A percentile compares a stretch with the other conserved stretches of the same genome.
Conservation (phyloP, 2,113 vertebrate genomes). For the Apodemus speciosus region DNA sequence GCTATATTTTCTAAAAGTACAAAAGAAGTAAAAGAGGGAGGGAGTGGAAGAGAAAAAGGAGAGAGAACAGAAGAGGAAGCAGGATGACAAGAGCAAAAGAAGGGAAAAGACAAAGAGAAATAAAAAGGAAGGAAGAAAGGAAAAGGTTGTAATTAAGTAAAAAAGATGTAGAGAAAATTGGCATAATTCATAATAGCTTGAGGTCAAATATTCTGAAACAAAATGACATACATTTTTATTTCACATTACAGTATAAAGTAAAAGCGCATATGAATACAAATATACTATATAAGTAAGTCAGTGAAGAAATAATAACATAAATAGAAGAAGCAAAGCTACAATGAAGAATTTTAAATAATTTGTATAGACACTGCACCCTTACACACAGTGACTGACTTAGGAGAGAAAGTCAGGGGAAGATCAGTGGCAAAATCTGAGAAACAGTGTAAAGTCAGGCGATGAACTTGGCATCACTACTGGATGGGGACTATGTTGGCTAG, state of each 20-base stretch:
- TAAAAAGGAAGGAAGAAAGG: neutral
- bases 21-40: neutral
- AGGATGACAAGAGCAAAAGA: neutral
- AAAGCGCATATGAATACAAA: neutral
- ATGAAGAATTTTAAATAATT: neutral
- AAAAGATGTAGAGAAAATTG: neutral
- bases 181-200: neutral
- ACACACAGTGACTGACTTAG: neutral
- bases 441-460: neutral
- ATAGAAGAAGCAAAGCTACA: neutral
- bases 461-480: neutral
- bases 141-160: neutral
- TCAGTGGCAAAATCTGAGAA: neutral
- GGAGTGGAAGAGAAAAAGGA: neutral
- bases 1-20: neutral
- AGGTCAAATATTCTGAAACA: neutral
- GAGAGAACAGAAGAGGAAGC: neutral
- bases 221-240: neutral
- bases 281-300: neutral
- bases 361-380: neutral
- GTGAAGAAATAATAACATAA: neutral
- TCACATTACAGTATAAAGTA: neutral
- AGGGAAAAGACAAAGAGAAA: too few relatives aligned
- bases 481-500: neutral
- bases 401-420: neutral